Conservation (phyloP, 92 coral and sea anemone species). For the Phenganax subtilis region DNA sequence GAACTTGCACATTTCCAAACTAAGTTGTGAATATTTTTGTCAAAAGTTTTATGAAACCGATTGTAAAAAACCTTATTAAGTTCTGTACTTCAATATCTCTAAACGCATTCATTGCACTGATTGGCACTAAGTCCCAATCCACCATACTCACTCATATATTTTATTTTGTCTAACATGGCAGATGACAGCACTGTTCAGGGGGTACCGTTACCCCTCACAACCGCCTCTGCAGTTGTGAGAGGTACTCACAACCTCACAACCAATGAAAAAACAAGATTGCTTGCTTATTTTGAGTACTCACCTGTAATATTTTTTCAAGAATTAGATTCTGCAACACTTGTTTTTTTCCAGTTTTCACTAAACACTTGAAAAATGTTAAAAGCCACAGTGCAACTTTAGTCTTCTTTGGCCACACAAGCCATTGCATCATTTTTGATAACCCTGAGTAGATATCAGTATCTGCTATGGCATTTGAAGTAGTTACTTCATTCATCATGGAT, state of each 20-base stretch:
- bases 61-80: no score
- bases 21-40: no score
- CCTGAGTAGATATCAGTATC: slow-evolving; percentile 1
- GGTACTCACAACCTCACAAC: neutral
- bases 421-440: slow-evolving; percentile 33
- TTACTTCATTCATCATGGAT: slow-evolving; percentile 25
- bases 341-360: slow-evolving; percentile 14
- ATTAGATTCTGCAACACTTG: slow-evolving; percentile 12
- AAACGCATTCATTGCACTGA: no score
- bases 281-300: neutral
- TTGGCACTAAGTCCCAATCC: no score
- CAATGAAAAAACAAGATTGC: neutral
- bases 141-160: no score
- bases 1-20: no score
- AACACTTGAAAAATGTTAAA: slow-evolving; percentile 26
- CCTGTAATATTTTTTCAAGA: slow-evolving; percentile 28
- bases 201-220: no score
- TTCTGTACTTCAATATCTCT: no score
- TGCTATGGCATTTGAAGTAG: slow-evolving; percentile 16
- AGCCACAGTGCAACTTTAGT: slow-evolving; percentile 33
- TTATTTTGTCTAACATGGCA: no score
- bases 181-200: no score
- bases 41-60: no score
- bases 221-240: neutral
- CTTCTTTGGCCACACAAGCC: slow-evolving; percentile 44